Conservation (phyloP, 1,140 invertebrate genomes). For the Lepidurus arcticus region DNA sequence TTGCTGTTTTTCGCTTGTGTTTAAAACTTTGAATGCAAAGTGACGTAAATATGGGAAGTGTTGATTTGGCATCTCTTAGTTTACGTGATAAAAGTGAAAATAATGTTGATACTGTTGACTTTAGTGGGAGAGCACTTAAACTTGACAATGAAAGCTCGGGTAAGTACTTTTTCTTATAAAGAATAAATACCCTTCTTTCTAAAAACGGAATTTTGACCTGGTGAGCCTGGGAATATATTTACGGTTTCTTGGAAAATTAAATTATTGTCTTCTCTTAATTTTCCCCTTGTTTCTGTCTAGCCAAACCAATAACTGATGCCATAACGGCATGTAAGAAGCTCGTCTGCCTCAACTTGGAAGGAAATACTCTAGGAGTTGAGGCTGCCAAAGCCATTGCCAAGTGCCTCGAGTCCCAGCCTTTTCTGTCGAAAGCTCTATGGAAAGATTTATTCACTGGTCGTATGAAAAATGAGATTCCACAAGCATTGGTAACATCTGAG, state of each 20-base stretch:
- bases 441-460: conserved; percentile 95
- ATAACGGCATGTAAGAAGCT: conserved; percentile 39
- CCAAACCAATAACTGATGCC: conserved; percentile 39
- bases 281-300: conserved; percentile 39
- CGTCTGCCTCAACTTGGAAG: conserved; percentile 67
- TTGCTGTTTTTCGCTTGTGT: too few relatives aligned
- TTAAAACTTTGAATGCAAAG: neutral
- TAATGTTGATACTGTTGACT: conserved; percentile 47
- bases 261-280: neutral
- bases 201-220: conserved; percentile 25
- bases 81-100: neutral
- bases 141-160: conserved; percentile 61
- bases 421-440: conserved; percentile 78
- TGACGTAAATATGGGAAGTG: neutral
- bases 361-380: conserved; percentile 85
- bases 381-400: conserved; percentile 78
- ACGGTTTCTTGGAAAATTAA: neutral
- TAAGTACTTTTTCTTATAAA: conserved; percentile 44
- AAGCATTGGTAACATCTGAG: conserved; percentile 61
- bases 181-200: conserved; percentile 22
- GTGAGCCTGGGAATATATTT: neutral
- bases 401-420: conserved; percentile 64
- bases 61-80: neutral
- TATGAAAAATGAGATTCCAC: conserved; percentile 90
- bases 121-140: conserved; percentile 60